A percentile compares a stretch with the other conserved stretches of the same genome.
These are phyloP conservation scores for Pterobdella sp. DNA, from an alignment of 2,888 invertebrate species.

Conservation along the genomic window DNA sequence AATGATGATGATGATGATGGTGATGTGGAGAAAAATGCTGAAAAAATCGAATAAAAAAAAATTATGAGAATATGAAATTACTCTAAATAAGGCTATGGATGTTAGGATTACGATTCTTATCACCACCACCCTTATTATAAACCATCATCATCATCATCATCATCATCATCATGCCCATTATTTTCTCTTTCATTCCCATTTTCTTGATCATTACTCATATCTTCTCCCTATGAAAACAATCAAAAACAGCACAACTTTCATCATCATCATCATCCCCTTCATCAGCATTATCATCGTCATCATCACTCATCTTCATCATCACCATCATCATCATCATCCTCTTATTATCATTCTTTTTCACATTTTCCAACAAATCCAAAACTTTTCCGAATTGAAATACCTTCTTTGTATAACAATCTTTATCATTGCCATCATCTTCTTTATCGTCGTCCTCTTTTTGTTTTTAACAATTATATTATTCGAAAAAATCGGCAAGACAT, in stretches of 20 bases:
- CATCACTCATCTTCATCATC: no score
- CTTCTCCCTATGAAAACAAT: not conserved
- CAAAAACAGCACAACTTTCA: not conserved
- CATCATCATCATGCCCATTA: constrained; percentile 6
- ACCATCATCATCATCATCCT: no score
- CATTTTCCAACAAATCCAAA: no score
- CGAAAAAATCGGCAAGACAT: no score
- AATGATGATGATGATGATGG: not conserved
- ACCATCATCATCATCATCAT: constrained; percentile 11
- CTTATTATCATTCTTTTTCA: no score
- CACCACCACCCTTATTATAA: not conserved
- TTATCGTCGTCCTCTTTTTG: no score
- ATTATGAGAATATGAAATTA: not conserved
- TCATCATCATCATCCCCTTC: no score
- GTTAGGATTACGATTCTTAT: not conserved
- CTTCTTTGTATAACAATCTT: no score
- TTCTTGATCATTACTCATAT: not conserved
- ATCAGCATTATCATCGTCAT: no score
- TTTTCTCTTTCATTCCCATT: not conserved
- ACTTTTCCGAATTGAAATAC: no score
- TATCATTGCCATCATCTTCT: no score
- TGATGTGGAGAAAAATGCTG: not conserved
- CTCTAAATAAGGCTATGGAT: not conserved
- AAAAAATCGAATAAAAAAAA: not conserved
- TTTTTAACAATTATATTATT: no score